Evolutionary conservation across 2,888 invertebrate species (phyloP).

Genomic region (Augiades crinisus): DNA sequence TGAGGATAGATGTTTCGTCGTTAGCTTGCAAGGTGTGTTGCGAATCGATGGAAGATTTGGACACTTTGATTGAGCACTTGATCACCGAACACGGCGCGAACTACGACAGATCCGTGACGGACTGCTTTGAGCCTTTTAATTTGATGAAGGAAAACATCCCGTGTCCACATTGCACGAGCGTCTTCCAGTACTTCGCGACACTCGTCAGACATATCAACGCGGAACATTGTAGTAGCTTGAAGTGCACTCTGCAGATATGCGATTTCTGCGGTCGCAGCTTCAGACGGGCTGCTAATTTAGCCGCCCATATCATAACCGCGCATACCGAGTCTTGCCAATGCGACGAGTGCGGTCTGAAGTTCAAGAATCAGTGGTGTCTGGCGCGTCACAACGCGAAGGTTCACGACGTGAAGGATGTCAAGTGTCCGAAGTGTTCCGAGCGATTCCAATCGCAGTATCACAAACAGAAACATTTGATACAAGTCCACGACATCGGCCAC

Average conservation of each 20-base stretch:
- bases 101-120: constrained; percentile 46
- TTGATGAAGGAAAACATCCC: constrained; percentile 47
- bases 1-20: constrained; percentile 41
- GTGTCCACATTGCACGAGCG: constrained; percentile 53
- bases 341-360: constrained; percentile 44
- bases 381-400: constrained; percentile 49
- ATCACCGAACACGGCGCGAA: constrained; percentile 45
- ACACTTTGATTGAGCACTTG: constrained; percentile 48
- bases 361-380: constrained; percentile 44
- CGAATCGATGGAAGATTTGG: constrained; percentile 42
- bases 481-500: constrained; percentile 52
- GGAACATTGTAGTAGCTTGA: constrained; percentile 42
- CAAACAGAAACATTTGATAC: constrained; percentile 52
- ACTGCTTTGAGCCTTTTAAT: constrained; percentile 49
- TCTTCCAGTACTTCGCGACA: constrained; percentile 53
- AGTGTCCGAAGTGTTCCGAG: constrained; percentile 55
- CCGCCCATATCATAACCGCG: not conserved
- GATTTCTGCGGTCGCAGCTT: constrained; percentile 57
- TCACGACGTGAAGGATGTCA: constrained; percentile 49
- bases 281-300: not conserved
- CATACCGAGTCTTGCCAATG: constrained; percentile 34
- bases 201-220: constrained; percentile 55
- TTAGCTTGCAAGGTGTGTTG: constrained; percentile 57
- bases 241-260: constrained; percentile 25
- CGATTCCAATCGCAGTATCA: constrained; percentile 55